Base-by-base conservation (phyloP, 35 echinoderm and acorn worm species). In the Ptychodera flava region DNA sequence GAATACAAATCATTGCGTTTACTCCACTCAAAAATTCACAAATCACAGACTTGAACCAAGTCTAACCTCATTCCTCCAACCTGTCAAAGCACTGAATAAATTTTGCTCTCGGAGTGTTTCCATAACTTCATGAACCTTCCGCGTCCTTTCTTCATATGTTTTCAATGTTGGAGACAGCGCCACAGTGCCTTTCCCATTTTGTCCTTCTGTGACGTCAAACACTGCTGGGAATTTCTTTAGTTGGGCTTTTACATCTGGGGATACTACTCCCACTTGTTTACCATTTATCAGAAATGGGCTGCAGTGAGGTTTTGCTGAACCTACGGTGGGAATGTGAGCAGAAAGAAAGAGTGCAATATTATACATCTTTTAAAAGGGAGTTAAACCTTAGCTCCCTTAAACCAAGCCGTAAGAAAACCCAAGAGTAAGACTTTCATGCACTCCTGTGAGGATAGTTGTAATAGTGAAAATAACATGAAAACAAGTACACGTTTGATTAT, bases 51-150 rank as follows among this genome's bases (percentile, higher is more conserved):
- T n/a, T n/a, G n/a, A n/a, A n/a, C n/a, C n/a, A n/a, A n/a, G n/a
- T n/a, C 80, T 36, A n/a, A 93, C 92, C 92, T 93, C 92, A 88
- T 93, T 78, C 35, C 92, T 86, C 92, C 92, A 93, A 27, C 92
- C 92, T 77, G 75, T 37, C 28, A 93, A 84, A 0, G 84, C 83
- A 33, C 78, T 31, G 85, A 90, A 90, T 53, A 78, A 64, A 30
- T 80, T 85, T 37, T 84, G 78, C 28, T 90, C 12, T 83, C 85
- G 38, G 33, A 85, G 45, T 36, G n/a, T 32, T 32, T 86, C 35
- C 28, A 90, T 52, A 84, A 93, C 76, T 28, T 87, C 78, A n/a
- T 31, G 84, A 28, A 93, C 32, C 85, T 77, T 90, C 0, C 38
- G 36, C 16, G 92, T 90, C 22, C 92, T 86, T 79, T 93, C 88